These are phyloP conservation scores for Odontomyia ornata DNA, from an alignment of 2,888 invertebrate genomes.

Conservation along the genomic window DNA sequence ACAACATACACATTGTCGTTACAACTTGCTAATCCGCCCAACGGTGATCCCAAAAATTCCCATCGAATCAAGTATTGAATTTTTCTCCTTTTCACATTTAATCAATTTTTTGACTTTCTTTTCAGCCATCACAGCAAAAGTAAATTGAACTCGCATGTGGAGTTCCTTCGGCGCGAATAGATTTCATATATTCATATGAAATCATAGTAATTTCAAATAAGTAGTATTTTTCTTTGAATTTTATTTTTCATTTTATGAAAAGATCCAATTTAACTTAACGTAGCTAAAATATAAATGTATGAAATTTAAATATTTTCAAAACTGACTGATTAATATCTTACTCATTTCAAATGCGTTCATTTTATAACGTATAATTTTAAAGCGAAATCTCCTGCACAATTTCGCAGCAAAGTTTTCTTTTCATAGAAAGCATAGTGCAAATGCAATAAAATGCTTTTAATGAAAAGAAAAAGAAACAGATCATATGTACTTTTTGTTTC, in stretches of 20 bases:
- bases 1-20: constrained; percentile 14
- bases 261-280: too few relatives aligned
- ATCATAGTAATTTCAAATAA: background rate
- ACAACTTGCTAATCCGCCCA: background rate
- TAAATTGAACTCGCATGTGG: background rate
- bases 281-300: background rate
- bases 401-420: background rate
- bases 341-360: background rate
- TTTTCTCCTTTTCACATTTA: constrained; percentile 30
- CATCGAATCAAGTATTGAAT: constrained; percentile 30
- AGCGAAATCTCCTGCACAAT: background rate
- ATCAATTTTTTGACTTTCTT: constrained; percentile 44
- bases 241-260: too few relatives aligned
- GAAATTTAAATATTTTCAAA: background rate
- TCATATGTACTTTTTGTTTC: background rate
- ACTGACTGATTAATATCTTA: background rate
- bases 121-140: constrained; percentile 39
- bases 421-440: background rate
- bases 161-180: constrained; percentile 35
- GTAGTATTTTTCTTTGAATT: too few relatives aligned
- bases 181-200: constrained; percentile 28
- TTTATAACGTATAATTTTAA: background rate
- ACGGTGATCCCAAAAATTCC: background rate
- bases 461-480: background rate
- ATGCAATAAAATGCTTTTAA: background rate